These are phyloP conservation scores for Elegia similella DNA, from an alignment of 2,888 invertebrate species.

Conservation along the genomic window DNA sequence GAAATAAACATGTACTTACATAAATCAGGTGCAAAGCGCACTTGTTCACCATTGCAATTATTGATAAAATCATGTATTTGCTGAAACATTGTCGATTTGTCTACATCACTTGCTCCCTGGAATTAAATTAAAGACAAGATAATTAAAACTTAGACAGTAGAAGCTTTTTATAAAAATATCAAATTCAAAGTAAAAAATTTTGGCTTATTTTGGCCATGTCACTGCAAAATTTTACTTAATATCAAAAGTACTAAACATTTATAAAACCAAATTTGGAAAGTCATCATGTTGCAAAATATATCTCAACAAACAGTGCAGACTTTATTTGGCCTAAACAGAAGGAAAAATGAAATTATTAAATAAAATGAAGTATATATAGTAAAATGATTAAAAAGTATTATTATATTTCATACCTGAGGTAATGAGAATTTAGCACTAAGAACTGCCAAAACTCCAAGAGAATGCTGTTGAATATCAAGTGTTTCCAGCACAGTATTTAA, in stretches of 20 bases:
- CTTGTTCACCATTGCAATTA: slow-evolving; percentile 94
- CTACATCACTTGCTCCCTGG: slow-evolving; percentile 68
- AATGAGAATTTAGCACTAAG: slow-evolving; percentile 89
- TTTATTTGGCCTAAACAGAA: no score
- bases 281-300: no score
- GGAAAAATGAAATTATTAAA: neutral
- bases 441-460: slow-evolving; percentile 93
- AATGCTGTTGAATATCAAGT: slow-evolving; percentile 94
- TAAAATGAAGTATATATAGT: neutral
- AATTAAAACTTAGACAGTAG: no score
- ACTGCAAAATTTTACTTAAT: no score
- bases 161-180: no score
- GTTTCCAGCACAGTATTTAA: slow-evolving; percentile 95
- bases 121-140: no score
- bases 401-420: slow-evolving; percentile 64
- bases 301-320: no score
- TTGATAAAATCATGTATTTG: slow-evolving; percentile 93
- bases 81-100: slow-evolving; percentile 81
- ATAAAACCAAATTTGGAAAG: no score
- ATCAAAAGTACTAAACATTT: no score
- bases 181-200: no score
- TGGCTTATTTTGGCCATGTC: no score
- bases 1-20: slow-evolving; percentile 82
- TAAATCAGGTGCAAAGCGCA: slow-evolving; percentile 91
- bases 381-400: neutral